A percentile compares a stretch with the other conserved stretches of the same genome.
Evolutionary conservation across 2,888 invertebrate species (phyloP).

Genomic region (Amblyteles armatorius): DNA sequence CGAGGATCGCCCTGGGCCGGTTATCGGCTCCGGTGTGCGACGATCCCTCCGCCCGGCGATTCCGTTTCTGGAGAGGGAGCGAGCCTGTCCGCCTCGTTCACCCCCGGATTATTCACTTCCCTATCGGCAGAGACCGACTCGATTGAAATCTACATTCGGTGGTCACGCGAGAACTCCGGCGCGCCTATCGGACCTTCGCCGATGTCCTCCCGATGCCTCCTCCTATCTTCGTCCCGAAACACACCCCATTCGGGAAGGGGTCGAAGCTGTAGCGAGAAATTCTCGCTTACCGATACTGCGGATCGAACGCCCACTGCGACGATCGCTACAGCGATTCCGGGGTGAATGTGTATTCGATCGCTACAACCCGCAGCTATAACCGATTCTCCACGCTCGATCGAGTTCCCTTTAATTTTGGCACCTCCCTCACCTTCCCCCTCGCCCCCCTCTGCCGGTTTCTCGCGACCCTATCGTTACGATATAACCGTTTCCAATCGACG

Average conservation of each 20-base stretch:
- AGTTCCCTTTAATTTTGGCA: slow-evolving; percentile 50
- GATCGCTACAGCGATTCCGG: too few relatives aligned
- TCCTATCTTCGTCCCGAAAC: slow-evolving; percentile 10
- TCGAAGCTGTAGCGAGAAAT: slow-evolving; percentile 44
- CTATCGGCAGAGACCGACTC: slow-evolving; percentile 75
- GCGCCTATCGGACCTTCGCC: slow-evolving; percentile 62
- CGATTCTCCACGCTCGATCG: slow-evolving; percentile 59
- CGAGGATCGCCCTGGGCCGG: slow-evolving; percentile 66
- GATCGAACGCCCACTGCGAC: too few relatives aligned
- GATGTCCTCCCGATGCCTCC: slow-evolving; percentile 36
- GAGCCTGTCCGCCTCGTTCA: slow-evolving; percentile 7
- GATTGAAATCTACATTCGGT: slow-evolving; percentile 79
- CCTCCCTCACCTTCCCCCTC: slow-evolving; percentile 1
- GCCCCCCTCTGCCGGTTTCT: neutral
- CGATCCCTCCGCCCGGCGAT: neutral
- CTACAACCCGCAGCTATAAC: slow-evolving; percentile 58
- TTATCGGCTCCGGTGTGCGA: neutral
- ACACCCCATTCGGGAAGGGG: slow-evolving; percentile 61
- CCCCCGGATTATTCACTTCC: slow-evolving; percentile 77
- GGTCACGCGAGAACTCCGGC: slow-evolving; percentile 73
- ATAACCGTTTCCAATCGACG: slow-evolving; percentile 38
- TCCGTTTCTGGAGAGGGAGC: neutral
- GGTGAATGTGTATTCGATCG: too few relatives aligned
- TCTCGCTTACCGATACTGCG: slow-evolving; percentile 18
- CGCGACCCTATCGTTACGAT: slow-evolving; percentile 16